A percentile compares a stretch with the other conserved stretches of the same genome.
Conservation (phyloP, 2,888 invertebrate species). For the Diadegma fenestrale region DNA sequence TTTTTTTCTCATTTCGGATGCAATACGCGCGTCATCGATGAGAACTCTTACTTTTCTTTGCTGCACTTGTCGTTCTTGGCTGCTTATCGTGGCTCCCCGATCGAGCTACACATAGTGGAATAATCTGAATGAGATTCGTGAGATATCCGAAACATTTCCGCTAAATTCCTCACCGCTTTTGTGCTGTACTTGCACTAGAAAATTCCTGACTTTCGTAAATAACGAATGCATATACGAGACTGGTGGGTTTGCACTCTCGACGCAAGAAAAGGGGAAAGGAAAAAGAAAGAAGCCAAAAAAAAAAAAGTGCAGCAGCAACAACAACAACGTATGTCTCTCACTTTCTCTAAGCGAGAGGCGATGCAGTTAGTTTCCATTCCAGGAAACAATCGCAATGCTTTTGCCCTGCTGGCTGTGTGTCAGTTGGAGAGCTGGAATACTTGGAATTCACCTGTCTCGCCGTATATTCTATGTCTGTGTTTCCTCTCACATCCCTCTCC, state of each 20-base stretch:
- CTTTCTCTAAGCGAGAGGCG: constrained; percentile 64
- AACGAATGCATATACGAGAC: constrained; percentile 43
- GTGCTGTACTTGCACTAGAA: constrained; percentile 15
- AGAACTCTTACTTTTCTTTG: not conserved
- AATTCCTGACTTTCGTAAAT: constrained; percentile 52
- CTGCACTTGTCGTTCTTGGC: constrained; percentile 2
- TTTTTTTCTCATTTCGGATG: not conserved
- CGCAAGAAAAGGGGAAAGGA: constrained; percentile 1
- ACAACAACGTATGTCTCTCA: constrained; percentile 57
- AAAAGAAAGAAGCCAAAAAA: not conserved
- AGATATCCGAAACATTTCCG: constrained; percentile 56
- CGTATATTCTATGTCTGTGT: constrained; percentile 66
- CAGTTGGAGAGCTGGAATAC: constrained; percentile 68
- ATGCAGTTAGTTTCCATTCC: constrained; percentile 77
- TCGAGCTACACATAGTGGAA: constrained; percentile 38
- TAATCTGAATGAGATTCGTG: constrained; percentile 38
- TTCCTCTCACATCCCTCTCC: constrained; percentile 47
- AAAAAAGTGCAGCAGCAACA: not conserved
- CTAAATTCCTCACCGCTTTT: constrained; percentile 38
- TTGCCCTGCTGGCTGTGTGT: constrained; percentile 43
- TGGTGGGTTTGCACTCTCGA: constrained; percentile 32
- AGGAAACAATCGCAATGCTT: constrained; percentile 78
- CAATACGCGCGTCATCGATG: not conserved
- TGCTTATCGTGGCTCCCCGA: constrained; percentile 45
- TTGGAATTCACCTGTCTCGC: constrained; percentile 76